A percentile compares a stretch with the other conserved stretches of the same genome.
These are phyloP conservation scores for Drosophila pseudotalamancana DNA, from an alignment of 2,888 invertebrate species.

Conservation along the genomic window DNA sequence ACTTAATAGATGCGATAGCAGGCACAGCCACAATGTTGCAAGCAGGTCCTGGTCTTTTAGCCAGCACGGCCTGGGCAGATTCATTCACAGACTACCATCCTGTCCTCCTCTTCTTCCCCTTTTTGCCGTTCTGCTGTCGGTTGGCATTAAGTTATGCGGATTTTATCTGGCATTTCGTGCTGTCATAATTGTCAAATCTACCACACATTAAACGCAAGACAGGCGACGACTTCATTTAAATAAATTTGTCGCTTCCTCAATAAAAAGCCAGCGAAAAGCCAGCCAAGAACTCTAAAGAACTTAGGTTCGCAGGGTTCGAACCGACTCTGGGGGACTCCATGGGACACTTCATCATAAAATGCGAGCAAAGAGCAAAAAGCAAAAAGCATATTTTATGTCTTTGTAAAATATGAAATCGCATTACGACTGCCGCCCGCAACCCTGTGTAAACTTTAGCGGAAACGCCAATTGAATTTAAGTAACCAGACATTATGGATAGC, in stretches of 20 bases:
- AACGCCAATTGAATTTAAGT: slow-evolving; percentile 79
- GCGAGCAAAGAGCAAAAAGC: slow-evolving; percentile 60
- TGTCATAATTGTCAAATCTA: slow-evolving; percentile 78
- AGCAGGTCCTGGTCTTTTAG: slow-evolving; percentile 32
- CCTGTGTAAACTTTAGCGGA: slow-evolving; percentile 59
- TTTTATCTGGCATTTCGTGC: slow-evolving; percentile 59
- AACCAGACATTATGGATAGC: slow-evolving; percentile 52
- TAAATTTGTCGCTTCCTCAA: slow-evolving; percentile 76
- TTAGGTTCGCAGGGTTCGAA: slow-evolving; percentile 20
- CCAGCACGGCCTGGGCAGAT: background rate
- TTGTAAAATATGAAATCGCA: slow-evolving; percentile 69
- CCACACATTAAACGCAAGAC: slow-evolving; percentile 63
- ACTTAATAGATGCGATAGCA: slow-evolving; percentile 66
- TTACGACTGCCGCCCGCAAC: slow-evolving; percentile 40
- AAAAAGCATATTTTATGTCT: slow-evolving; percentile 69
- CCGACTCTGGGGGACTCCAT: background rate
- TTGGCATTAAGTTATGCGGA: slow-evolving; percentile 58
- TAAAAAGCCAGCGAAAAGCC: slow-evolving; percentile 53
- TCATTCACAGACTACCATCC: too few species aligned
- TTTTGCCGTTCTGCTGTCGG: slow-evolving; percentile 21
- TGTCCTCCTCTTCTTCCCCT: background rate
- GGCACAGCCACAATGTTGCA: slow-evolving; percentile 41
- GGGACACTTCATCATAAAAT: slow-evolving; percentile 2
- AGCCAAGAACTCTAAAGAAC: slow-evolving; percentile 38
- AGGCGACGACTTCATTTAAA: slow-evolving; percentile 69